Percentiles rank a stretch among this genome's conserved stretches.
phyloP scores from a whole-genome alignment of 2,888 invertebrate species.

The Cataglyphis altisquamis region DNA sequence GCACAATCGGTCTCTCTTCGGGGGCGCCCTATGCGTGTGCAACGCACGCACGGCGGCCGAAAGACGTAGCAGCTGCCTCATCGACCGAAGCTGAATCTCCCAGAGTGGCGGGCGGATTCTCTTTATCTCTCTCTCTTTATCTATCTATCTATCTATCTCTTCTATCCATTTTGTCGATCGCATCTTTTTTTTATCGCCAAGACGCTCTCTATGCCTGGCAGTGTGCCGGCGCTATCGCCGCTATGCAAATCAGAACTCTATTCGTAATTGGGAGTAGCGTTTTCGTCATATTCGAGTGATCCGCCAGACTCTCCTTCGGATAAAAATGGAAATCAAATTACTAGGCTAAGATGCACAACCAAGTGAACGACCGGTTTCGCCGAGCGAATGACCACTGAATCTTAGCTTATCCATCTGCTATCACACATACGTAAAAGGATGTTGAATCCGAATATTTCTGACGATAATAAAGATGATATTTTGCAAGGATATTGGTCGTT shows the following conservation, averaged over 20 bases:
- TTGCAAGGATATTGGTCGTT: not conserved
- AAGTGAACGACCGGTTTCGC: slow-evolving; percentile 34
- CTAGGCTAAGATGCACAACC: slow-evolving; percentile 34
- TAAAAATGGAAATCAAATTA: slow-evolving; percentile 54
- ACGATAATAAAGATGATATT: not conserved
- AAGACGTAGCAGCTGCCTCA: slow-evolving; percentile 80
- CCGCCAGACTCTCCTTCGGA: slow-evolving; percentile 43
- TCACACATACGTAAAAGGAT: not conserved
- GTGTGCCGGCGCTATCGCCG: slow-evolving; percentile 48
- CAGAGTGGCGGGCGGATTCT: slow-evolving; percentile 37
- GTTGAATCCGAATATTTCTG: not conserved
- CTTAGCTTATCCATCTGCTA: slow-evolving; percentile 18
- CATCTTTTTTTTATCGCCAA: slow-evolving; percentile 52
- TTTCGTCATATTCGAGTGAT: slow-evolving; percentile 37
- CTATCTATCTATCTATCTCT: slow-evolving; percentile 2
- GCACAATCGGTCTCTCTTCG: slow-evolving; percentile 12
- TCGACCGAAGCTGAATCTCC: slow-evolving; percentile 56
- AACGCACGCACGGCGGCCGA: slow-evolving; percentile 78
- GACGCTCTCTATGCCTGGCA: slow-evolving; percentile 31
- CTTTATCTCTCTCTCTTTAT: slow-evolving; percentile 7
- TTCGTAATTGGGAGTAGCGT: slow-evolving; percentile 52
- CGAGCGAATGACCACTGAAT: slow-evolving; percentile 43
- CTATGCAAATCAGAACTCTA: slow-evolving; percentile 47
- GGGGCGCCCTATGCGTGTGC: slow-evolving; percentile 27
- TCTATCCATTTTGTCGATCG: slow-evolving; percentile 34